A percentile compares a stretch with the other conserved stretches of the same genome.
Evolutionary conservation across 1,140 invertebrate genomes (phyloP).

Genomic region (Rhagoletis zephyria): DNA sequence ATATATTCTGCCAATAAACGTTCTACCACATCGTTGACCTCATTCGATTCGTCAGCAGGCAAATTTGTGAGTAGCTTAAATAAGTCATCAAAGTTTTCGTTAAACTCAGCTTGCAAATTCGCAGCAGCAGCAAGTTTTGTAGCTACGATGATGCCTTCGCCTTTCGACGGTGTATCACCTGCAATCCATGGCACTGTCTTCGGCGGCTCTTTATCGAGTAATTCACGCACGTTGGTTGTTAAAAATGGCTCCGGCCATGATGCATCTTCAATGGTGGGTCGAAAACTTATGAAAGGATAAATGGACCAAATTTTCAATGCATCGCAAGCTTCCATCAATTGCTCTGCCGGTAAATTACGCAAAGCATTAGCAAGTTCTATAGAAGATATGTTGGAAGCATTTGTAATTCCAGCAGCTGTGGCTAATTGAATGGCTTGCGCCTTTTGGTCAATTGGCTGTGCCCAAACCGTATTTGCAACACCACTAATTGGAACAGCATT

Average conservation of each 20-base stretch:
- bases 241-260: conserved; percentile 69
- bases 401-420: conserved; percentile 59
- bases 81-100: conserved; percentile 57
- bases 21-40: conserved; percentile 5
- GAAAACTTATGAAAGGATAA: conserved; percentile 65
- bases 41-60: neutral
- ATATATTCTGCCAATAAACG: conserved; percentile 60
- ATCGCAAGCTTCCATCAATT: conserved; percentile 63
- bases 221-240: conserved; percentile 65
- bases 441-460: conserved; percentile 73
- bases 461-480: conserved; percentile 75
- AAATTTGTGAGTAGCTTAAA: conserved; percentile 58
- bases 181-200: conserved; percentile 72
- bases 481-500: conserved; percentile 76
- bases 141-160: conserved; percentile 61
- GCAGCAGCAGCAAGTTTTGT: neutral
- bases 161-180: conserved; percentile 66
- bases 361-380: conserved; percentile 68
- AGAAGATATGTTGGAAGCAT: conserved; percentile 47
- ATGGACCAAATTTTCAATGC: conserved; percentile 67
- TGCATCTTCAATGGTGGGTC: conserved; percentile 68
- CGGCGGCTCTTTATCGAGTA: conserved; percentile 61
- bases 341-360: conserved; percentile 62
- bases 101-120: conserved; percentile 57
- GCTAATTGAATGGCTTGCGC: conserved; percentile 65